Evolutionary conservation across 2,888 invertebrate genomes (phyloP).

Genomic region (Oasisia sp.): DNA sequence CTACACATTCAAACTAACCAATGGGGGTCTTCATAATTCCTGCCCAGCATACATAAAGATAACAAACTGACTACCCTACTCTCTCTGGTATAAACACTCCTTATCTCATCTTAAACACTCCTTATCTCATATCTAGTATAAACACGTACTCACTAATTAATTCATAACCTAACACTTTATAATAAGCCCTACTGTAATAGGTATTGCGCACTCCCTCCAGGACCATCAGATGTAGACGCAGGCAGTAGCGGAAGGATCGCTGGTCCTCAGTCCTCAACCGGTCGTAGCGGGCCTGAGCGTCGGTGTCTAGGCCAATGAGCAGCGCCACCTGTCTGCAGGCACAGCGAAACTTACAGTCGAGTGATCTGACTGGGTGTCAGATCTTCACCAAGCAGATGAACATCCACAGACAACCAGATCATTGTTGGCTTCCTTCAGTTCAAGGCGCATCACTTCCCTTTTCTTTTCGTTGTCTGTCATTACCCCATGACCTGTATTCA

Average conservation of each 20-base stretch:
- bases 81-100: too few relatives aligned
- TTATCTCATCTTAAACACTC: too few relatives aligned
- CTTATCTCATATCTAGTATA: too few relatives aligned
- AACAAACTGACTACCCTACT: too few relatives aligned
- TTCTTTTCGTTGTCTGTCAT: not conserved
- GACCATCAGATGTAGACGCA: too few relatives aligned
- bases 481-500: slow-evolving; percentile 30
- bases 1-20: too few relatives aligned
- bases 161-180: too few relatives aligned
- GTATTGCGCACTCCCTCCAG: too few relatives aligned
- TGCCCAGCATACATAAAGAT: too few relatives aligned
- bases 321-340: not conserved
- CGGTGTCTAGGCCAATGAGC: not conserved
- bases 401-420: slow-evolving; percentile 6
- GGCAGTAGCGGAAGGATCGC: not conserved
- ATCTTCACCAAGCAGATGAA: slow-evolving; percentile 14
- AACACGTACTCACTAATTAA: too few relatives aligned
- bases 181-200: too few relatives aligned
- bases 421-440: not conserved
- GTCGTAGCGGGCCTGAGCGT: not conserved
- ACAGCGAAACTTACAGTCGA: not conserved
- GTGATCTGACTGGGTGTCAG: not conserved
- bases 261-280: not conserved
- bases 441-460: not conserved
- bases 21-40: too few relatives aligned